phyloP scores from a whole-genome alignment of 1,140 invertebrate genomes.

The Drusus annulatus region DNA sequence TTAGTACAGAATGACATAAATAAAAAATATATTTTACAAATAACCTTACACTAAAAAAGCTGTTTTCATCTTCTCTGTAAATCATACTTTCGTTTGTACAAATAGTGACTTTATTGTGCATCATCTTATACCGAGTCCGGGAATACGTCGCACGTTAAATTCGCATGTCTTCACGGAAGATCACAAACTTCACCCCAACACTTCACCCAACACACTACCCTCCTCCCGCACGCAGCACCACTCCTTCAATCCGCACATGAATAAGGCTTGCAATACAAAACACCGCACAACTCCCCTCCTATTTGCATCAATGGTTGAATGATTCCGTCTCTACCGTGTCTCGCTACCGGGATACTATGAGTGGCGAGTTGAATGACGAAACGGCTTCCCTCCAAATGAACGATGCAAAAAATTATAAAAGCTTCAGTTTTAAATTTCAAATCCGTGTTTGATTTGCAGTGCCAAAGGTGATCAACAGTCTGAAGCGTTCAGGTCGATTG shows the following conservation, averaged over 20 bases:
- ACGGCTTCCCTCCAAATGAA: neutral
- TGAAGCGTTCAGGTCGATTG: constrained; percentile 66
- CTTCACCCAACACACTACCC: neutral
- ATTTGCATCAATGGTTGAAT: neutral
- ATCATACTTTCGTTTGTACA: constrained; percentile 56
- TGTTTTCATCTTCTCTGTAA: constrained; percentile 38
- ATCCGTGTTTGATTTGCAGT: constrained; percentile 10
- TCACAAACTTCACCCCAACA: constrained; percentile 52
- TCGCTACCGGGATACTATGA: neutral
- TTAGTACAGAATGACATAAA: constrained; percentile 39
- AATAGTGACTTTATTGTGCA: constrained; percentile 58
- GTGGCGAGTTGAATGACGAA: neutral
- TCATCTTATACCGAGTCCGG: constrained; percentile 41
- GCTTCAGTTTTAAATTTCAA: constrained; percentile 23
- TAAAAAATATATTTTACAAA: constrained; percentile 53
- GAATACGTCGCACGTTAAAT: constrained; percentile 52
- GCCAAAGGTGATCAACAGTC: constrained; percentile 50
- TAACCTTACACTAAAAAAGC: constrained; percentile 50
- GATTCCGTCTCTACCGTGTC: neutral
- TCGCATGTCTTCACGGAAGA: constrained; percentile 59
- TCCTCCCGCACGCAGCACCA: too few relatives aligned
- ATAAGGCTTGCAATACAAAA: constrained; percentile 19
- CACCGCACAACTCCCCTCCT: neutral
- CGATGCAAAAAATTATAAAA: constrained; percentile 37
- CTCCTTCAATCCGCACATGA: neutral